Conservation (phyloP, 2,113 vertebrate species). For the Tursiops truncatus region DNA sequence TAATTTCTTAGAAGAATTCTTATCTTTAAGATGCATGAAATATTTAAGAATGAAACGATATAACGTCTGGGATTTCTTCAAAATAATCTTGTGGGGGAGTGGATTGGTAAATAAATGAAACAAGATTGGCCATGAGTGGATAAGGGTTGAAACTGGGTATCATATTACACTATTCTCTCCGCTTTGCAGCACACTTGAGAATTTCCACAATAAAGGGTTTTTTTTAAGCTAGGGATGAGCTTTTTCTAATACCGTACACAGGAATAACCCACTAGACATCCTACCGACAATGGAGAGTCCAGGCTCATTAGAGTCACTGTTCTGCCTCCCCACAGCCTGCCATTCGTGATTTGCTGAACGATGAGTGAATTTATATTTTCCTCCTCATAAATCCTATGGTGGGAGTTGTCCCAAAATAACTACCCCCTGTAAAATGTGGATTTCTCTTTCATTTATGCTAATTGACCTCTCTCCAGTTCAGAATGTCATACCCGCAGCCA, state of each 20-base stretch:
- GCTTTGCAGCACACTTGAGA: background rate
- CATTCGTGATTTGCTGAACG: background rate
- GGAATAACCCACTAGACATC: background rate
- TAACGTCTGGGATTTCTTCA: conserved; percentile 29
- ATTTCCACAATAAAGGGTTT: background rate
- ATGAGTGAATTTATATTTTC: background rate
- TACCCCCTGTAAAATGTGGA: background rate
- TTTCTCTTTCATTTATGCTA: background rate
- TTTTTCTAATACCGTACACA: background rate
- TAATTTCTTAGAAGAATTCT: background rate
- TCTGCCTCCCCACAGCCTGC: background rate
- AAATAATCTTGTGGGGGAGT: background rate
- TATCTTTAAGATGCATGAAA: background rate
- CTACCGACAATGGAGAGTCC: background rate
- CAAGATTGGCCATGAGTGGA: background rate
- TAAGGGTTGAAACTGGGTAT: background rate
- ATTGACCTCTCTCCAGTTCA: background rate
- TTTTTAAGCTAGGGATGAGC: background rate
- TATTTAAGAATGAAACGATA: conserved; percentile 42
- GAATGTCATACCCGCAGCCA: background rate
- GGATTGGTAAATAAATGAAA: background rate
- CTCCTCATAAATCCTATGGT: background rate
- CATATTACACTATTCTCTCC: background rate
- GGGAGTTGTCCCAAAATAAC: background rate
- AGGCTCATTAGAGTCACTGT: background rate